Conservation (phyloP, 2,888 invertebrate genomes). For the Trilocha varians region DNA sequence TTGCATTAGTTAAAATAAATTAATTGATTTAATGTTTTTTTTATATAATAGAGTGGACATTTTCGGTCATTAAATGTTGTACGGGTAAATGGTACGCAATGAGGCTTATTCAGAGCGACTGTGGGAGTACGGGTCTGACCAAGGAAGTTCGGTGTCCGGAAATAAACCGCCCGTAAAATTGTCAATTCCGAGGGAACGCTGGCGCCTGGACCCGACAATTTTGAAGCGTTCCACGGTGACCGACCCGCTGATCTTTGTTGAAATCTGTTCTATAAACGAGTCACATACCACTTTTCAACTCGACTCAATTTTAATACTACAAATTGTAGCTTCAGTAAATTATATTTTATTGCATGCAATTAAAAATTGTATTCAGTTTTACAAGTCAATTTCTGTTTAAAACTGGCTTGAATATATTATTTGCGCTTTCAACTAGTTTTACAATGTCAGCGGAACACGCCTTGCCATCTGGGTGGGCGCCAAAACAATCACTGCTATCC, state of each 20-base stretch:
- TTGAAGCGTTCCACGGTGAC: slow-evolving; percentile 36
- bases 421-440: slow-evolving; percentile 15
- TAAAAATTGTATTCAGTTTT: too few relatives aligned
- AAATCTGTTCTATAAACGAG: slow-evolving; percentile 5
- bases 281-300: not conserved
- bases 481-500: slow-evolving; percentile 70
- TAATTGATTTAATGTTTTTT: too few relatives aligned
- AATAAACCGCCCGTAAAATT: slow-evolving; percentile 81
- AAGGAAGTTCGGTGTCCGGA: slow-evolving; percentile 72
- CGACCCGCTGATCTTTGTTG: slow-evolving; percentile 12
- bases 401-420: not conserved
- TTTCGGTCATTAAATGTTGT: not conserved
- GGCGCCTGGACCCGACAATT: slow-evolving; percentile 56
- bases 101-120: slow-evolving; percentile 11
- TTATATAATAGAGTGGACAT: slow-evolving; percentile 8
- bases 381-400: too few relatives aligned
- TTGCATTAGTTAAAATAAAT: too few relatives aligned
- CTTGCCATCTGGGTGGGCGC: slow-evolving; percentile 63
- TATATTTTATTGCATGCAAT: too few relatives aligned
- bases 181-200: slow-evolving; percentile 74
- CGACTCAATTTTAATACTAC: not conserved
- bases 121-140: slow-evolving; percentile 44
- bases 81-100: not conserved
- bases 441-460: slow-evolving; percentile 50
- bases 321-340: too few relatives aligned